These are phyloP conservation scores for Camptogramma bilineatum DNA, from an alignment of 2,888 invertebrate genomes.

Conservation along the genomic window DNA sequence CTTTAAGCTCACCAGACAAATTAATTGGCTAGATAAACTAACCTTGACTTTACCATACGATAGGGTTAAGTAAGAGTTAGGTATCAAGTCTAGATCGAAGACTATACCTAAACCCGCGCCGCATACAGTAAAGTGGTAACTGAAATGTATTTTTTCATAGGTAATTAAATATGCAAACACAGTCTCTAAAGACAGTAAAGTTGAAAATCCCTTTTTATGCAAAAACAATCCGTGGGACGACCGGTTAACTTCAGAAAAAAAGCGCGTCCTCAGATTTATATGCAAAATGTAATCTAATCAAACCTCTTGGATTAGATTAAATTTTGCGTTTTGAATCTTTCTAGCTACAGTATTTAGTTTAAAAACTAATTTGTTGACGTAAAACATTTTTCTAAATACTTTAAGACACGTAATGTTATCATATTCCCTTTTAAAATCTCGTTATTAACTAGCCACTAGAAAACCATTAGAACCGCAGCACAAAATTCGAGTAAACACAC, in stretches of 20 bases:
- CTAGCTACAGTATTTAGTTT: too few relatives aligned
- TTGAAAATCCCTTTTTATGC: not conserved
- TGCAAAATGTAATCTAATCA: too few relatives aligned
- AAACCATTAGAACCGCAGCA: not conserved
- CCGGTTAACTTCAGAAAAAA: too few relatives aligned
- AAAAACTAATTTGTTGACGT: too few relatives aligned
- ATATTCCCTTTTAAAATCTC: not conserved
- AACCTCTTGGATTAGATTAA: too few relatives aligned
- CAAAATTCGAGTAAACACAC: not conserved
- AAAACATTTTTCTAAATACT: too few relatives aligned
- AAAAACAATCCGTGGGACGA: too few relatives aligned
- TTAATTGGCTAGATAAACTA: conserved; percentile 24
- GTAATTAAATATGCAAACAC: not conserved
- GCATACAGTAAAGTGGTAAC: not conserved
- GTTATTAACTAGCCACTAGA: not conserved
- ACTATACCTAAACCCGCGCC: conserved; percentile 6
- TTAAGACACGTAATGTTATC: too few relatives aligned
- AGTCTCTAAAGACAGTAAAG: not conserved
- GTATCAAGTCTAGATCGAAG: conserved; percentile 12
- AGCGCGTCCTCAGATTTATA: too few relatives aligned
- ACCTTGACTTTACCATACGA: conserved; percentile 28
- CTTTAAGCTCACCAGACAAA: conserved; percentile 20
- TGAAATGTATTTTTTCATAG: not conserved
- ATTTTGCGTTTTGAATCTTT: too few relatives aligned
- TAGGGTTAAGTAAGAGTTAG: conserved; percentile 1